Conservation (phyloP, 2,888 invertebrate species). For the Notodonta ziczac region DNA sequence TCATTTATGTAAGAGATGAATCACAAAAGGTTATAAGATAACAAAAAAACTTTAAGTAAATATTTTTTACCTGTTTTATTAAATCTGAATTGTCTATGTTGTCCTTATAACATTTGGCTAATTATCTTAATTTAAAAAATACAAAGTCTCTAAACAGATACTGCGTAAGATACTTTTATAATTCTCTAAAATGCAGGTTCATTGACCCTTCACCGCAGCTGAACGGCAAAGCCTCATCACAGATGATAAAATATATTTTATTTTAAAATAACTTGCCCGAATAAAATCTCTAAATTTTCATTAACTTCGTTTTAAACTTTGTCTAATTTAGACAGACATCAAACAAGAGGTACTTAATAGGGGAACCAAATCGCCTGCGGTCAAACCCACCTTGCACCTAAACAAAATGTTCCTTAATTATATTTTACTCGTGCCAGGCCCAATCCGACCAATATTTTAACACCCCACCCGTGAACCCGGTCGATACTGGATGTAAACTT, state of each 20-base stretch:
- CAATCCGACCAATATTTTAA: conserved; percentile 15
- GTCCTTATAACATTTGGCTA: no score
- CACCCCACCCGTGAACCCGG: conserved; percentile 8
- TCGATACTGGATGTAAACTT: conserved; percentile 24
- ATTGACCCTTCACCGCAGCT: no score
- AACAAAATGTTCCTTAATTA: conserved; percentile 17
- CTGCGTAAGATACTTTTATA: no score
- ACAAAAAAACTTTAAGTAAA: conserved; percentile 8
- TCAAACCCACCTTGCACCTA: conserved; percentile 11
- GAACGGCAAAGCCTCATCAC: no score
- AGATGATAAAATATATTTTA: background rate
- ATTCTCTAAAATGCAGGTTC: no score
- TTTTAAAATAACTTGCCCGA: background rate
- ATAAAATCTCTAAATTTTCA: conserved; percentile 11
- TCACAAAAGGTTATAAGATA: conserved; percentile 14
- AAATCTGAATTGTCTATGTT: no score
- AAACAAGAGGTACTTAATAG: conserved; percentile 16
- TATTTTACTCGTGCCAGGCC: background rate
- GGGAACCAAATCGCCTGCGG: conserved; percentile 15
- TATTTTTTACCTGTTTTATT: no score
- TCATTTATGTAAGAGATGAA: background rate
- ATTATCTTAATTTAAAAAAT: no score
- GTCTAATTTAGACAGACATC: conserved; percentile 16
- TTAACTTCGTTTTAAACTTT: conserved; percentile 28
- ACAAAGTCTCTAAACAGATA: no score